Percentiles rank a stretch among this genome's conserved stretches.
Evolutionary conservation across 2,888 invertebrate genomes (phyloP).

Genomic region (Polyploca ridens): DNA sequence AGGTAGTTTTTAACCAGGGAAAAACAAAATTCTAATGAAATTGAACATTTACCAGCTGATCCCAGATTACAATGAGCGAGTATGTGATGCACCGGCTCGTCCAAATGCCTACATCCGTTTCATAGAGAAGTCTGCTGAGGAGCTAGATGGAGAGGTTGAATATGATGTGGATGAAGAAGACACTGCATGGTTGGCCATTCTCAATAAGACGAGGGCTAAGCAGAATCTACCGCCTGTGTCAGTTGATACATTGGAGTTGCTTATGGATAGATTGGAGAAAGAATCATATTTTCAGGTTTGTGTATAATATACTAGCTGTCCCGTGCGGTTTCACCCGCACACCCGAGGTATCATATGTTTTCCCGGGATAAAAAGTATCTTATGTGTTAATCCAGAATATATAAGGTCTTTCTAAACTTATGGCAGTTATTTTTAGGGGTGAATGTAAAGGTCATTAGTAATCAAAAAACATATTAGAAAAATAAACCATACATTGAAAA

Average conservation of each 20-base stretch:
- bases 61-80: constrained; percentile 88
- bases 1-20: no score
- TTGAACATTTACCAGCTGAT: constrained; percentile 75
- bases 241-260: constrained; percentile 95
- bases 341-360: no score
- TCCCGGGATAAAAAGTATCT: no score
- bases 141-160: constrained; percentile 96
- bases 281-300: constrained; percentile 96
- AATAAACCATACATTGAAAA: no score
- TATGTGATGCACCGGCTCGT: constrained; percentile 92
- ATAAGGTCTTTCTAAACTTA: no score
- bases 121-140: constrained; percentile 97
- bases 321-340: no score
- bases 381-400: no score
- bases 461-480: no score
- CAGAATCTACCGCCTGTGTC: constrained; percentile 90
- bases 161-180: constrained; percentile 99
- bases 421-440: no score
- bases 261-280: constrained; percentile 99
- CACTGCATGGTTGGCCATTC: constrained; percentile 95
- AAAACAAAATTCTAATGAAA: no score
- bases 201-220: constrained; percentile 92
- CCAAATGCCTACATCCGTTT: constrained; percentile 96
- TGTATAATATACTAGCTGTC: constrained; percentile 14
- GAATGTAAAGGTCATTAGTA: no score